Conservation (phyloP, 2,797 vertebrate species). For the Coregonus ussuriensis region DNA sequence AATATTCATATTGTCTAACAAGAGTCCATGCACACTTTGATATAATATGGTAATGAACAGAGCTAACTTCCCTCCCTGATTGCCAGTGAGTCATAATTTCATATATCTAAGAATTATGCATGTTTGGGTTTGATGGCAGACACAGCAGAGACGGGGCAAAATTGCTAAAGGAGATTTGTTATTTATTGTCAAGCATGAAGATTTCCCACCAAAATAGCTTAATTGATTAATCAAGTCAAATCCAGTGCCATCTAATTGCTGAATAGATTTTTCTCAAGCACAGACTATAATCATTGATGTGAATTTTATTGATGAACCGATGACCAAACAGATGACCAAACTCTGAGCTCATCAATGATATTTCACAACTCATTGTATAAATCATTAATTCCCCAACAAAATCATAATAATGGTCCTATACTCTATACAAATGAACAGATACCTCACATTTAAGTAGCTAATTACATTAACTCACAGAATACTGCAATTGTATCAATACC, state of each 20-base stretch:
- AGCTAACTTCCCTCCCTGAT: slow-evolving; percentile 60
- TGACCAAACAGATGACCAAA: too few species aligned
- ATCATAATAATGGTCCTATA: too few species aligned
- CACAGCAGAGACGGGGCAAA: slow-evolving; percentile 60
- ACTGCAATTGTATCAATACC: too few species aligned
- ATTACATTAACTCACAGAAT: too few species aligned
- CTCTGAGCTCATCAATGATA: too few species aligned
- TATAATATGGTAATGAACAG: slow-evolving; percentile 56
- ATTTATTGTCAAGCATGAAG: slow-evolving; percentile 51
- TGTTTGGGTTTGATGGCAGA: slow-evolving; percentile 67
- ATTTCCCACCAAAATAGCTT: slow-evolving; percentile 42
- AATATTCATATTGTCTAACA: slow-evolving; percentile 61
- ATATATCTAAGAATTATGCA: slow-evolving; percentile 64
- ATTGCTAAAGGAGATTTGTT: slow-evolving; percentile 53
- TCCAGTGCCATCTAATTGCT: slow-evolving; percentile 44
- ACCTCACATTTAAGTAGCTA: too few species aligned
- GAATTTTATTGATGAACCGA: too few species aligned
- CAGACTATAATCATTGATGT: background rate
- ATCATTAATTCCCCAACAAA: too few species aligned
- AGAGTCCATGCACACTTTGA: slow-evolving; percentile 35
- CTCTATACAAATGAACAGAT: too few species aligned
- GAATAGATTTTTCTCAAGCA: slow-evolving; percentile 46
- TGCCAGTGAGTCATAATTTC: slow-evolving; percentile 62
- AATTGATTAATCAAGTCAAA: slow-evolving; percentile 52
- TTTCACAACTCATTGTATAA: too few species aligned